Base-by-base conservation (phyloP, 2,888 invertebrate genomes). In the Campoplex nolae region DNA sequence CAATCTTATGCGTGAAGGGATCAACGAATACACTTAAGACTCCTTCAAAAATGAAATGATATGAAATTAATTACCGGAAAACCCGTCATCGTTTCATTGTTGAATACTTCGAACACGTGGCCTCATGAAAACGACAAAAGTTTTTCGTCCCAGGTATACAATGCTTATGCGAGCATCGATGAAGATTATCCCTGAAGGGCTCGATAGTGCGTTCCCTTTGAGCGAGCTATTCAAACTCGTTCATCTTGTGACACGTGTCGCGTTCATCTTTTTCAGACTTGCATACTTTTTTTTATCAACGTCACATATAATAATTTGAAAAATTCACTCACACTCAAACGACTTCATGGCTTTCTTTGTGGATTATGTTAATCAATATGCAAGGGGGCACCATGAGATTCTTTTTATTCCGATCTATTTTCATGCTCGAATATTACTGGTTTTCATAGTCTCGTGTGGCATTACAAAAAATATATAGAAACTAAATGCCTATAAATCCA, bases 171-270 rank as follows among this genome's bases (percentile, higher is more conserved):
- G 58, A 58, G 38, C 42, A 67, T 68, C n/a, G 68, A 68, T 67
- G 16, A 16, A 54, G 38, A 45, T 75, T 75, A 32, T 51, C 2
- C 62, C 11, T 74, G 79, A 71, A 80, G 86, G 84, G 82, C 32
- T 11, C n/a, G 51, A 62, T n/a, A 62, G n/a, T 7, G 38, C 28
- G 38, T 58, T 67, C 82, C 73, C 58, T 58, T 54, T 68, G 73
- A 71, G 77, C 71, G 86, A 89, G 84, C 48, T 83, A 77, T 84
- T 81, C 77, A 51, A 74, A 82, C 77, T 87, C 81, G 32, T 28
- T 65, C 79, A 6, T 54, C 81, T 48, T 68, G 23, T 74, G 91
- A 84, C 91, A 90, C 91, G 91, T 91, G 91, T 79, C 91, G 42
- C 18, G 84, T 74, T 84, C 23, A 23, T 91, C 89, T 89, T 89